A percentile compares a stretch with the other conserved stretches of the same genome.
phyloP scores from a whole-genome alignment of 2,888 invertebrate species.

The Alcis repandata region DNA sequence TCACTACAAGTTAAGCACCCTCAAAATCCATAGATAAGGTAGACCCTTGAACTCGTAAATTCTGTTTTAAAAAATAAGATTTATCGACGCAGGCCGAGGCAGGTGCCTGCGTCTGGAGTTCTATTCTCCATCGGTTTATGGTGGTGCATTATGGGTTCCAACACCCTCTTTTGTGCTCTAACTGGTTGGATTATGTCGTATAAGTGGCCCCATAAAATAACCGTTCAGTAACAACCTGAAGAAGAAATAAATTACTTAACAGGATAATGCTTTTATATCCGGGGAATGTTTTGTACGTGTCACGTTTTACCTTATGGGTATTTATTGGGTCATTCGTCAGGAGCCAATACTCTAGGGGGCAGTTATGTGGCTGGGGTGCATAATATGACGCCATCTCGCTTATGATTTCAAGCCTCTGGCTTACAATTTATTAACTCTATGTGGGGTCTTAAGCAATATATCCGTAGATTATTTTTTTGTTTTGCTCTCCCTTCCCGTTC shows the following conservation, averaged over 20 bases:
- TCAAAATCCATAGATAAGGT: slow-evolving; percentile 51
- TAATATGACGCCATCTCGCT: slow-evolving; percentile 76
- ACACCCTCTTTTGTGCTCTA: slow-evolving; percentile 79
- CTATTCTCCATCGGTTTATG: slow-evolving; percentile 74
- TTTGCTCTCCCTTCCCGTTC: slow-evolving; percentile 41
- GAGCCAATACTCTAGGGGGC: slow-evolving; percentile 79
- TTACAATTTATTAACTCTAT: slow-evolving; percentile 76
- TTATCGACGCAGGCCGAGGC: slow-evolving; percentile 71
- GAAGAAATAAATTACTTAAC: slow-evolving; percentile 86
- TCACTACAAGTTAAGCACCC: slow-evolving; percentile 52
- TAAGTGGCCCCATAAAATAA: slow-evolving; percentile 83
- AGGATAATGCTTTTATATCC: slow-evolving; percentile 85
- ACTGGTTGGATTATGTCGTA: slow-evolving; percentile 81
- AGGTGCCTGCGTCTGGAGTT: slow-evolving; percentile 71
- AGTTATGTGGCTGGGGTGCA: slow-evolving; percentile 83
- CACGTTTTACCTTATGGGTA: slow-evolving; percentile 82
- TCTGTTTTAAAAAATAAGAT: slow-evolving; percentile 65
- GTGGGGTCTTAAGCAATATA: slow-evolving; percentile 55
- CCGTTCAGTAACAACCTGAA: slow-evolving; percentile 79
- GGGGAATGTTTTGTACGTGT: slow-evolving; percentile 83
- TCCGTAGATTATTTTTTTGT: slow-evolving; percentile 47
- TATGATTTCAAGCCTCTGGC: slow-evolving; percentile 68
- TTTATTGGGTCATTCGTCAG: slow-evolving; percentile 85
- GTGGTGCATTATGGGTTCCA: slow-evolving; percentile 73
- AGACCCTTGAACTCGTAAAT: slow-evolving; percentile 54